Percentiles rank a stretch among this genome's conserved stretches.
phyloP scores from a whole-genome alignment of 2,888 invertebrate species.

The Cheiracanthium punctorium region DNA sequence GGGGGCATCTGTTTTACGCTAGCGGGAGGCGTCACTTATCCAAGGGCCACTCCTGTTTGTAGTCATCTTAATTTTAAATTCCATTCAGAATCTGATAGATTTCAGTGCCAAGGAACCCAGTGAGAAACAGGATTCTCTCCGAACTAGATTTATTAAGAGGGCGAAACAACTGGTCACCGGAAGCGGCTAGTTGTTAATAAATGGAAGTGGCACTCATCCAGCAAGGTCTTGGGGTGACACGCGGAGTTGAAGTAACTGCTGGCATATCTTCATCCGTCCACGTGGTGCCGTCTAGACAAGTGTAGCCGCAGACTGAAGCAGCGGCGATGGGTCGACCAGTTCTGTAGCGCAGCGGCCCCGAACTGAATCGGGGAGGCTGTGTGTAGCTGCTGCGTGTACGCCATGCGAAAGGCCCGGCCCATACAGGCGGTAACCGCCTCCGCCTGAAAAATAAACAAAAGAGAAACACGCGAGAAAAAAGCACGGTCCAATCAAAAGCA shows the following conservation, averaged over 20 bases:
- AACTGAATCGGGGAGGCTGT: conserved; percentile 77
- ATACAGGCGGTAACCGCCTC: conserved; percentile 90
- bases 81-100: too few relatives aligned
- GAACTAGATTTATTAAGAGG: not conserved
- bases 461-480: too few relatives aligned
- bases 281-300: conserved; percentile 22
- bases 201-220: conserved; percentile 41
- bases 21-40: too few relatives aligned
- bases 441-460: conserved; percentile 81
- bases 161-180: too few relatives aligned
- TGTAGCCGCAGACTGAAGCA: conserved; percentile 27
- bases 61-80: too few relatives aligned
- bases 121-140: too few relatives aligned
- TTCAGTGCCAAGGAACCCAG: too few relatives aligned
- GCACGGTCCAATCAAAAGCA: too few relatives aligned
- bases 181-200: not conserved
- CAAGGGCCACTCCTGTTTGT: too few relatives aligned
- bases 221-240: conserved; percentile 33
- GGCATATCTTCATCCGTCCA: conserved; percentile 29
- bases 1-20: too few relatives aligned
- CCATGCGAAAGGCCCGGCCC: conserved; percentile 94
- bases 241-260: conserved; percentile 9
- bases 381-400: conserved; percentile 90
- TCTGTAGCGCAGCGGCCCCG: conserved; percentile 17
- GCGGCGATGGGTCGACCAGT: conserved; percentile 32